Base-by-base conservation (phyloP, 2,797 vertebrate species). In the Bryconaethiops microstoma region DNA sequence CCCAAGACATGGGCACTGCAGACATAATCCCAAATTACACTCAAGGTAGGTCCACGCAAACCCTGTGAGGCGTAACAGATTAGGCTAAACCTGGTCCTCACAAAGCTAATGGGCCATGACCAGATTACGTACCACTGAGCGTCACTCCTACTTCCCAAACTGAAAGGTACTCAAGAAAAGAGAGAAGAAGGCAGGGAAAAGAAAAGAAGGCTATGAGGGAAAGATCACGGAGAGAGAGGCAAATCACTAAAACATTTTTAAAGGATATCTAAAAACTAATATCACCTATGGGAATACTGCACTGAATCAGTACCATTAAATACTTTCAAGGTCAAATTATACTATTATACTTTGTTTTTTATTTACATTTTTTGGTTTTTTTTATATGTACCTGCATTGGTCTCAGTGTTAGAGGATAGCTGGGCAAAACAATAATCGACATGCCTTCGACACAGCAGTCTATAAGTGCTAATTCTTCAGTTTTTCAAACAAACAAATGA, bases 21-120 rank as follows among this genome's bases (percentile, higher is more conserved):
- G 83, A 83, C 90, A 82, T 94, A 92, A 91, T 91, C 83, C 85
- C 83, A 88, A 92, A 92, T 92, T 92, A 88, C 79, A 92, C 88
- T 84, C 82, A 70, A 88, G 88, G 85, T 78, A 90, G 85, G 77
- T 85, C 87, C 80, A 92, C 73, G 72, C 72, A 75, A 90, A 90
- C 92, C 88, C 87, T 79, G 85, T 87, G 42, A 81, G 83, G 76
- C 55, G 82, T 89, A 83, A 91, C 86, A 78, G 89, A 93, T 94
- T 85, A 89, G 90, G 90, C 89, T 87, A 59, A 86, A 84, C 69
- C 86, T 88, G 78, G 86, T 83, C 87, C 82, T 86, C 54, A 52
- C 83, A 63, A 64, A 79, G 69, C 83, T 90, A 91, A 92, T 90
- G 85, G 84, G 88, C 86, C 74, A 29, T 89, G 90, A 89, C 87